Evolutionary conservation across 1,140 invertebrate genomes (phyloP).

Genomic region (Scaptodrosophila lebanonensis): DNA sequence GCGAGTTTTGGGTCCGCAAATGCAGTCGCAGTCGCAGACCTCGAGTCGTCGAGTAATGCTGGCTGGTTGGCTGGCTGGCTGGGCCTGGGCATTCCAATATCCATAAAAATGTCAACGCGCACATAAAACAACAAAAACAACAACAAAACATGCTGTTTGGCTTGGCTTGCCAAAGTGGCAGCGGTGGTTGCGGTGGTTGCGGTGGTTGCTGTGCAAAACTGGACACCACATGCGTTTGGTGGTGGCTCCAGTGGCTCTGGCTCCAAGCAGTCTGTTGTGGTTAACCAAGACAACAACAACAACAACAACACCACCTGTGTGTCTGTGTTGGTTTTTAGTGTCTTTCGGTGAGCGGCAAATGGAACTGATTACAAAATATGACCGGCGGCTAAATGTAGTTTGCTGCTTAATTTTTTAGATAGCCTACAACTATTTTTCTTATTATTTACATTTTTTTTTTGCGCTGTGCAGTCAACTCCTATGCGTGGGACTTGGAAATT

Average conservation of each 20-base stretch:
- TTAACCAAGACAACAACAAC: constrained; percentile 5
- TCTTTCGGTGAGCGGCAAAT: constrained; percentile 59
- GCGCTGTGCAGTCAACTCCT: constrained; percentile 13
- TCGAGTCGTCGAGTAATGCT: too few species aligned
- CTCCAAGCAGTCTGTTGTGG: constrained; percentile 45
- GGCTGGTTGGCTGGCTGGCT: constrained; percentile 15
- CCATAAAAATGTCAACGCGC: constrained; percentile 72
- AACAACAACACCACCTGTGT: constrained; percentile 19
- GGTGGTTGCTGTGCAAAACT: constrained; percentile 16
- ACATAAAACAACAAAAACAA: constrained; percentile 35
- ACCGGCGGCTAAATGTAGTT: constrained; percentile 73
- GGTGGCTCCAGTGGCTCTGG: constrained; percentile 12
- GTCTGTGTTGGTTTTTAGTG: constrained; percentile 17
- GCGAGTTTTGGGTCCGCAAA: constrained; percentile 2
- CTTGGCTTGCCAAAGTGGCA: constrained; percentile 3
- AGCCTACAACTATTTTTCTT: constrained; percentile 24
- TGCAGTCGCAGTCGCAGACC: neutral
- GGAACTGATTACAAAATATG: constrained; percentile 75
- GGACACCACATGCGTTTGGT: too few species aligned
- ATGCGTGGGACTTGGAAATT: constrained; percentile 56
- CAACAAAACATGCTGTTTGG: constrained; percentile 40
- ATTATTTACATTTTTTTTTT: constrained; percentile 8
- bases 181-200: constrained; percentile 13
- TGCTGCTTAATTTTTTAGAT: constrained; percentile 71
- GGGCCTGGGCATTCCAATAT: constrained; percentile 35